Conservation (phyloP, 2,888 invertebrate genomes). For the Volucella zonaria region DNA sequence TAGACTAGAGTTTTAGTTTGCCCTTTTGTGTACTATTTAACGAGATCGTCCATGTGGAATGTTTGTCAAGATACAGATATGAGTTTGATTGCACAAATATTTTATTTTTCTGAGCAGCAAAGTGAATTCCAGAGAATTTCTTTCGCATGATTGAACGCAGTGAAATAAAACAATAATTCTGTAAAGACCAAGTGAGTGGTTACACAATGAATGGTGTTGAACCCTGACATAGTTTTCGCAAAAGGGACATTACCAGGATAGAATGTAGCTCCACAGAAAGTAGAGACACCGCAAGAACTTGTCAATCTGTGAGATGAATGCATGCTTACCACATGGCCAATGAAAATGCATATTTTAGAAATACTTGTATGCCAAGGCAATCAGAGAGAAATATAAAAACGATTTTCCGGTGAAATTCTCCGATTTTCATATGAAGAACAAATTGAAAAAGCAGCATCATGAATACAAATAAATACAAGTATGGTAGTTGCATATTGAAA, state of each 20-base stretch:
- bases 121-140: conserved; percentile 23
- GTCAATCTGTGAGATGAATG: too few species aligned
- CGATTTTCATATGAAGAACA: not conserved
- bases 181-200: not conserved
- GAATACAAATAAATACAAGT: too few species aligned
- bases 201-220: not conserved
- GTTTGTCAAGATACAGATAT: not conserved
- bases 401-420: not conserved
- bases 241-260: too few species aligned
- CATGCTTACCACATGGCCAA: too few species aligned
- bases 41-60: conserved; percentile 54
- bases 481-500: too few species aligned
- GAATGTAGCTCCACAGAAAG: too few species aligned
- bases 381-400: not conserved
- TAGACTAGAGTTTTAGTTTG: conserved; percentile 29
- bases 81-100: conserved; percentile 30
- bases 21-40: conserved; percentile 37
- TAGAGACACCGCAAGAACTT: too few species aligned
- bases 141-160: conserved; percentile 27
- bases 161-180: conserved; percentile 17
- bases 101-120: conserved; percentile 11
- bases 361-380: not conserved
- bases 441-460: not conserved
- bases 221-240: not conserved
- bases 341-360: not conserved